Conservation (phyloP, 53 echinoderm and acorn worm genomes). For the Zoroaster sp. region DNA sequence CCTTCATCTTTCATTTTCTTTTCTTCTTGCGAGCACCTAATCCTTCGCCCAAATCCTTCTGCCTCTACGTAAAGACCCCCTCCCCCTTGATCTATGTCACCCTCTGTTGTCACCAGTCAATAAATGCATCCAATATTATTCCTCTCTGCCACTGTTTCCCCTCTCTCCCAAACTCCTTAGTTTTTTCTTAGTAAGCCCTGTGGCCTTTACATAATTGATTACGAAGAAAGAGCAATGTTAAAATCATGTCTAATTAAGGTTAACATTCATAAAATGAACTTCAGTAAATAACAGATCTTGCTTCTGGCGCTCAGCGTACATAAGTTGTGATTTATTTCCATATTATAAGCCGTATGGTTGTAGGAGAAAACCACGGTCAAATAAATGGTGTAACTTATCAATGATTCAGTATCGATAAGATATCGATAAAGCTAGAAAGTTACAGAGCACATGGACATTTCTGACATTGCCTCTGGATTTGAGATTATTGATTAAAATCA, state of each 20-base stretch:
- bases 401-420: neutral
- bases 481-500: neutral
- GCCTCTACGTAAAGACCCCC: no score
- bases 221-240: slow-evolving; percentile 49
- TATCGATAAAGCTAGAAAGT: neutral
- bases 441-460: neutral
- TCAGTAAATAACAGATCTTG: slow-evolving; percentile 53
- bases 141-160: neutral
- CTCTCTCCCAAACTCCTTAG: neutral
- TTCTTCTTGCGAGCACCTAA: no score
- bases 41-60: no score
- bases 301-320: slow-evolving; percentile 46
- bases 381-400: neutral
- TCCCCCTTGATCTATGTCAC: no score
- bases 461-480: neutral
- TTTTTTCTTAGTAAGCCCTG: neutral
- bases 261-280: slow-evolving; percentile 58
- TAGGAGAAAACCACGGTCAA: slow-evolving; percentile 35
- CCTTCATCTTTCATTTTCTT: no score
- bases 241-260: slow-evolving; percentile 60
- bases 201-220: slow-evolving; percentile 40
- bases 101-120: no score
- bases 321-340: slow-evolving; percentile 55
- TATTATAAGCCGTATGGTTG: slow-evolving; percentile 33
- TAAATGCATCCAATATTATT: neutral